Percentiles rank a stretch among this genome's conserved stretches.
Conservation (phyloP, 2,888 invertebrate genomes). For the Seira musarum region DNA sequence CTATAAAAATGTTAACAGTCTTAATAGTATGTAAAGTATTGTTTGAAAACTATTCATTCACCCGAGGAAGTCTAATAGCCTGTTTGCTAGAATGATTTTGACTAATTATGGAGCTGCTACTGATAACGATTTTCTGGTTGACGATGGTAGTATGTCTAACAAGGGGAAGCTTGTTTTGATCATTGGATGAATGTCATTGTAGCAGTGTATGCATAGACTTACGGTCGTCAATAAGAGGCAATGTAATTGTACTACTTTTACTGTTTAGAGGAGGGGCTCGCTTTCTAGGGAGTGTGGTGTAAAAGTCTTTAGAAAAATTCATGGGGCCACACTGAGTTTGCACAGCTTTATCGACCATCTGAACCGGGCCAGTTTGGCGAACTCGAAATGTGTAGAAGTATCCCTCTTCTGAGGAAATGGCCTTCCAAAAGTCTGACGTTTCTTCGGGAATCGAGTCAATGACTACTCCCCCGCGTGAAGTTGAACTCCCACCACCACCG, state of each 20-base stretch:
- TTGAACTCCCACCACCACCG: constrained; percentile 1
- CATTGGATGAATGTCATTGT: constrained; percentile 57
- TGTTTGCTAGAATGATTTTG: neutral
- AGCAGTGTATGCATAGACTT: constrained; percentile 49
- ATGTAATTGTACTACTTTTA: constrained; percentile 56
- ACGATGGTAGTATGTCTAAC: neutral
- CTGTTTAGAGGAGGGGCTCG: constrained; percentile 50
- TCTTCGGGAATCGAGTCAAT: constrained; percentile 64
- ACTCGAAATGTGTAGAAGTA: constrained; percentile 69
- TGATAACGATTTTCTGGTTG: neutral
- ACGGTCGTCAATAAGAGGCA: constrained; percentile 63
- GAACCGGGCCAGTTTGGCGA: constrained; percentile 69
- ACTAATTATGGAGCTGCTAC: neutral
- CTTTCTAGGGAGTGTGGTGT: constrained; percentile 46
- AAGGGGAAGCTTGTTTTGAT: constrained; percentile 22
- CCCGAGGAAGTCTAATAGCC: constrained; percentile 31
- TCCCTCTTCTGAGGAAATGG: constrained; percentile 66
- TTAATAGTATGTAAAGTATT: constrained; percentile 6
- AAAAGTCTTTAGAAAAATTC: constrained; percentile 63
- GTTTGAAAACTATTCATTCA: constrained; percentile 7
- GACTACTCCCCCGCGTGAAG: constrained; percentile 54
- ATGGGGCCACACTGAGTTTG: constrained; percentile 63
- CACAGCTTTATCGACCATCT: constrained; percentile 68
- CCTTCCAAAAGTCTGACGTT: constrained; percentile 66
- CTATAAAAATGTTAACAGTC: constrained; percentile 1